A percentile compares a stretch with the other conserved stretches of the same genome.
phyloP scores from a whole-genome alignment of 2,888 invertebrate species.

The Callyntrura guangdongensis region DNA sequence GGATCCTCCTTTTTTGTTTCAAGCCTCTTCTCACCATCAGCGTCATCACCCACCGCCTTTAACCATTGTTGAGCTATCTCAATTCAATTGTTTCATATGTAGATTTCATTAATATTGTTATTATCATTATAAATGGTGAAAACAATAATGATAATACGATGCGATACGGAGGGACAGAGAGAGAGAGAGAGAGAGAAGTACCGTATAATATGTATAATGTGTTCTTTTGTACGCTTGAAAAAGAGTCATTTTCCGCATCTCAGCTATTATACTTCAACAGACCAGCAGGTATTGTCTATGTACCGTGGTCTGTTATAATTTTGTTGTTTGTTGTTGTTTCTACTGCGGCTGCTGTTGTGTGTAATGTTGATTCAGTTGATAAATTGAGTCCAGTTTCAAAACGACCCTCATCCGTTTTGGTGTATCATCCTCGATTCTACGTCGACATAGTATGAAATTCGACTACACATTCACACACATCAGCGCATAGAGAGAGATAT shows the following conservation, averaged over 20 bases:
- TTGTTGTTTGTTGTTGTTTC: background rate
- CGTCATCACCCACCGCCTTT: slow-evolving; percentile 41
- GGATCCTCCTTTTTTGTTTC: slow-evolving; percentile 23
- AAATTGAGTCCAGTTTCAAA: slow-evolving; percentile 45
- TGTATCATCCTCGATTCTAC: background rate
- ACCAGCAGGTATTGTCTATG: background rate
- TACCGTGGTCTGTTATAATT: slow-evolving; percentile 8
- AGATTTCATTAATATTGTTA: background rate
- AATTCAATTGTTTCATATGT: slow-evolving; percentile 27
- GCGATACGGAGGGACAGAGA: background rate
- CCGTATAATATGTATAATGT: slow-evolving; percentile 7
- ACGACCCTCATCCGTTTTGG: background rate
- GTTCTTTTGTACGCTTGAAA: background rate
- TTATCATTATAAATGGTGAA: slow-evolving; percentile 34
- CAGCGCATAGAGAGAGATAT: too few relatives aligned
- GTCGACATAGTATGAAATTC: background rate
- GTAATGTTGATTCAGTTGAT: background rate
- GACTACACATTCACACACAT: background rate
- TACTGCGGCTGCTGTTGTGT: too few relatives aligned
- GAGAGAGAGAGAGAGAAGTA: background rate
- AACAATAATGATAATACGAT: slow-evolving; percentile 41
- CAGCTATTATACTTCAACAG: background rate
- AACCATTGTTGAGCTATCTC: slow-evolving; percentile 43
- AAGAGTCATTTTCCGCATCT: slow-evolving; percentile 7
- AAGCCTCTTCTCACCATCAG: background rate